Evolutionary conservation across 1,140 invertebrate species (phyloP).

Genomic region (Oscheius sp.): DNA sequence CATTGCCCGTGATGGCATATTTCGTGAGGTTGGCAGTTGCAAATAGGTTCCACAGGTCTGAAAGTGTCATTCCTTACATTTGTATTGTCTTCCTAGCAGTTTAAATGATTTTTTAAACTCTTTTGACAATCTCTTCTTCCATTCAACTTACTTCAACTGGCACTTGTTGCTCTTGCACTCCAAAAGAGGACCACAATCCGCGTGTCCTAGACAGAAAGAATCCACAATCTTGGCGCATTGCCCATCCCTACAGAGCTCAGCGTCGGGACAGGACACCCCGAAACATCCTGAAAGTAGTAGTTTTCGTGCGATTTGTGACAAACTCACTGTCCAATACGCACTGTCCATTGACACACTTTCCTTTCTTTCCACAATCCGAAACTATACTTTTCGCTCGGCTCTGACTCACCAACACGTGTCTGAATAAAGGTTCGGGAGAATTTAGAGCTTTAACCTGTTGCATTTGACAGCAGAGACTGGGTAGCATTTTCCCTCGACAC

Average conservation of each 20-base stretch:
- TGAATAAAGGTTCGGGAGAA: constrained; percentile 26
- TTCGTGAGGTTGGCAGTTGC: constrained; percentile 16
- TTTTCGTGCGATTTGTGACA: background rate
- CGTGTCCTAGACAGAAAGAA: constrained; percentile 52
- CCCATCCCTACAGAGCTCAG: constrained; percentile 53
- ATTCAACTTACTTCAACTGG: constrained; percentile 24
- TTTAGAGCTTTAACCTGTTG: constrained; percentile 35
- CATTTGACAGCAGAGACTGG: constrained; percentile 49
- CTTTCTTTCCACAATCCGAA: constrained; percentile 49
- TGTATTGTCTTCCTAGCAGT: too few species aligned
- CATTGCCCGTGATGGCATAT: constrained; percentile 26
- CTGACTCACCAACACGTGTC: constrained; percentile 51
- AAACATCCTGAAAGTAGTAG: constrained; percentile 43
- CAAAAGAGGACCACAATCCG: constrained; percentile 53
- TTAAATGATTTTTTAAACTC: too few species aligned
- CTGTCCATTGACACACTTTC: constrained; percentile 53
- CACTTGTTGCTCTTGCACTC: constrained; percentile 47
- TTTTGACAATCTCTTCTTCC: background rate
- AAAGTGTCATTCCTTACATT: constrained; percentile 49
- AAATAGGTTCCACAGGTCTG: constrained; percentile 44
- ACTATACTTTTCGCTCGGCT: constrained; percentile 47
- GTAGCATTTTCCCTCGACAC: constrained; percentile 48
- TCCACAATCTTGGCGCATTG: constrained; percentile 46
- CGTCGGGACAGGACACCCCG: constrained; percentile 51
- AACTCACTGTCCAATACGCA: constrained; percentile 53